These are phyloP conservation scores for Troides helena DNA, from an alignment of 2,888 invertebrate genomes.

Conservation along the genomic window DNA sequence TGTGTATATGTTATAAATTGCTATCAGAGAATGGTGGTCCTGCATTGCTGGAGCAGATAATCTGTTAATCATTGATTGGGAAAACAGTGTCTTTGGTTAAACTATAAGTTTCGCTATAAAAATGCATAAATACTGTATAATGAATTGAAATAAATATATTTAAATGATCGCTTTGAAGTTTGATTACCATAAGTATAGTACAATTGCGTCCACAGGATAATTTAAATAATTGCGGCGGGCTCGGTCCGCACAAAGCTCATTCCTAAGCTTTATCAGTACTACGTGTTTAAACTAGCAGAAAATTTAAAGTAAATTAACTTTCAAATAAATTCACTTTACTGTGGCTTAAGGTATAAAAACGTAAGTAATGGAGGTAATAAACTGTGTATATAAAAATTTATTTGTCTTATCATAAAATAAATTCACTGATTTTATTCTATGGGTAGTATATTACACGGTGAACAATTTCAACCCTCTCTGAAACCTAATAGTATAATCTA, in stretches of 20 bases:
- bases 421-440: background rate
- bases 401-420: background rate
- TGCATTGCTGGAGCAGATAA: background rate
- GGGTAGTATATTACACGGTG: background rate
- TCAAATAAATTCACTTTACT: slow-evolving; percentile 7
- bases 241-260: slow-evolving; percentile 8
- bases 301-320: slow-evolving; percentile 19
- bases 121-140: background rate
- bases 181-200: background rate
- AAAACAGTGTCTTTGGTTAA: no score
- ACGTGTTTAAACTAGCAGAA: slow-evolving; percentile 11
- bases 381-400: background rate
- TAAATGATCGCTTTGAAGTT: background rate
- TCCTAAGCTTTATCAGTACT: slow-evolving; percentile 5
- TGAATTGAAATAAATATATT: background rate
- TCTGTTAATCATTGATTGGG: no score
- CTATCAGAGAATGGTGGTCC: no score
- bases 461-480: background rate
- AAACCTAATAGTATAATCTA: background rate
- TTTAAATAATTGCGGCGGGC: slow-evolving; percentile 12
- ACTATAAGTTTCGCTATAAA: no score
- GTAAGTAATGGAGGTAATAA: background rate
- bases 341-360: background rate
- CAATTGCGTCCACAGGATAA: background rate
- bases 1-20: no score